Percentiles rank a stretch among this genome's conserved stretches.
phyloP scores from a whole-genome alignment of 2,888 invertebrate genomes.

The Rugalucina vietnamica region DNA sequence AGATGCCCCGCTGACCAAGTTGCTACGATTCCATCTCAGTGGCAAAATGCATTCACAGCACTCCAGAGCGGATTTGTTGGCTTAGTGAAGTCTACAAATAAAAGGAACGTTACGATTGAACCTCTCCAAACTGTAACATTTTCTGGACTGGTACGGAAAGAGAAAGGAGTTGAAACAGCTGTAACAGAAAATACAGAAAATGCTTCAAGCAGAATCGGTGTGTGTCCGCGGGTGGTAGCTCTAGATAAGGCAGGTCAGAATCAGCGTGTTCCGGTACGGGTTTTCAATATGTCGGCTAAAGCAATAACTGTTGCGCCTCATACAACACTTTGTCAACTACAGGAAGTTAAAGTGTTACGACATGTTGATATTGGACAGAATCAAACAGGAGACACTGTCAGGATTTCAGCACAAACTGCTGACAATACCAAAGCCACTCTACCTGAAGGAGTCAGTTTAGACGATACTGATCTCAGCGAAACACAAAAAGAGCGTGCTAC shows the following conservation, averaged over 20 bases:
- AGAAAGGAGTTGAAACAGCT: not conserved
- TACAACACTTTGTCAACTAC: not conserved
- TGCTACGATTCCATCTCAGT: not conserved
- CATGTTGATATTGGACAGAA: not conserved
- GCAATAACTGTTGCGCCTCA: not conserved
- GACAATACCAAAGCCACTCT: not conserved
- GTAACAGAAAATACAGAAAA: not conserved
- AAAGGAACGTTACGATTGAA: not conserved
- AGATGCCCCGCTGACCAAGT: not conserved
- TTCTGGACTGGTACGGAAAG: not conserved
- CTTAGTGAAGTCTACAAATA: not conserved
- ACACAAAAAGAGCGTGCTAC: slow-evolving; percentile 4
- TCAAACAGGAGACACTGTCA: not conserved
- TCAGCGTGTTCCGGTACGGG: not conserved
- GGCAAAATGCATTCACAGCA: not conserved
- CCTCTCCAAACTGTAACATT: not conserved
- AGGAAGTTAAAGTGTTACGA: not conserved
- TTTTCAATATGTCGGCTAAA: not conserved
- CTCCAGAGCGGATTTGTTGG: not conserved
- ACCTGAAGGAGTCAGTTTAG: not conserved
- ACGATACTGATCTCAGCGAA: not conserved
- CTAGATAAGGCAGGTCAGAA: not conserved
- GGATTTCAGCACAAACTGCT: not conserved
- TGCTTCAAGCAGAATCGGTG: not conserved
- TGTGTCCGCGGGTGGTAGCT: not conserved